Conservation (phyloP, 2,888 invertebrate genomes). For the Meiosimyza decipiens region DNA sequence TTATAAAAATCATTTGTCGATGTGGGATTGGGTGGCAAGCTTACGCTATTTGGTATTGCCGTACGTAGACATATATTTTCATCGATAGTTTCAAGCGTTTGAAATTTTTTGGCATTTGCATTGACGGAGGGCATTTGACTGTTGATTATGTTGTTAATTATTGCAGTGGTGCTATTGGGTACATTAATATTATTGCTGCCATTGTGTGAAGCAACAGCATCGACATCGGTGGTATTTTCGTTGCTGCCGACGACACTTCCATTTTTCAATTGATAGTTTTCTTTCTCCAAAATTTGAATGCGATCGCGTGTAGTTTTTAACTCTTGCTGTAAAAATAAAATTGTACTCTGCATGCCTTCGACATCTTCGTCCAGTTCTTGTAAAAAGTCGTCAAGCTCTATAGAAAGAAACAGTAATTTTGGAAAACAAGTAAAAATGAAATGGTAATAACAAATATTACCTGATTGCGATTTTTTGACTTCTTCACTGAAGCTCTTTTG, state of each 20-base stretch:
- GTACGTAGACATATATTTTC: constrained; percentile 54
- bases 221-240: constrained; percentile 36
- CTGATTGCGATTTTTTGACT: constrained; percentile 95
- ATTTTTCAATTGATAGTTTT: constrained; percentile 63
- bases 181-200: constrained; percentile 23
- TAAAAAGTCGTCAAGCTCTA: constrained; percentile 94
- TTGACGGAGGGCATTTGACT: constrained; percentile 30
- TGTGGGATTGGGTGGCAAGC: constrained; percentile 38
- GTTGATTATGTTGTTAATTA: constrained; percentile 42
- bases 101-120: constrained; percentile 39
- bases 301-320: constrained; percentile 84
- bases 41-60: constrained; percentile 42
- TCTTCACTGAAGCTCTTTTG: constrained; percentile 96
- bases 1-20: constrained; percentile 42
- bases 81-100: constrained; percentile 56
- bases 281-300: constrained; percentile 74
- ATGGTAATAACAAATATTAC: constrained; percentile 67
- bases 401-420: constrained; percentile 3
- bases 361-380: constrained; percentile 97
- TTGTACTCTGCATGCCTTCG: constrained; percentile 98
- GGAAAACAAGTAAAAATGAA: neutral
- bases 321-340: constrained; percentile 93
- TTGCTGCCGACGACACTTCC: constrained; percentile 44
- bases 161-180: constrained; percentile 33
- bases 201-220: constrained; percentile 27